phyloP scores from a whole-genome alignment of 1,140 invertebrate species.

The Babylonia areolata region DNA sequence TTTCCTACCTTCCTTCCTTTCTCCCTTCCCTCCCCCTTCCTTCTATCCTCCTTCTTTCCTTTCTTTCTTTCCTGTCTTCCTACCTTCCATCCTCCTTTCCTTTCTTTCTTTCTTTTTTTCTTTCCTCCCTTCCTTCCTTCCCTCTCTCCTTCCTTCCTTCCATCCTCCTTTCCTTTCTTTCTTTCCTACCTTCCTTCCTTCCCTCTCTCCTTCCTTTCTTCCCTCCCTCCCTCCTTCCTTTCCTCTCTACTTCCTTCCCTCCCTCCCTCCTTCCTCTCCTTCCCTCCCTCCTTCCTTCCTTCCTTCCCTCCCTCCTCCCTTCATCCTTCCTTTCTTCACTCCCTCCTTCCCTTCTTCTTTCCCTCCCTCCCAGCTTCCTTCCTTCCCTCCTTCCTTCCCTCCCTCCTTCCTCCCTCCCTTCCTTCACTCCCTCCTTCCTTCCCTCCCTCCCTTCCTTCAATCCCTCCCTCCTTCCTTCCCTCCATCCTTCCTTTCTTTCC shows the following conservation, averaged over 20 bases:
- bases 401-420: not conserved
- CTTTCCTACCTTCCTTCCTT: not conserved
- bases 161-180: not conserved
- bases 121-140: not conserved
- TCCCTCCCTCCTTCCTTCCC: too few relatives aligned
- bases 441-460: too few relatives aligned
- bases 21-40: not conserved
- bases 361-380: not conserved
- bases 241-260: not conserved
- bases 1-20: not conserved
- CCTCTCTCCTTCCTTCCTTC: not conserved
- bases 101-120: not conserved
- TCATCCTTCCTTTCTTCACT: not conserved
- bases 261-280: not conserved
- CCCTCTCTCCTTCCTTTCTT: not conserved
- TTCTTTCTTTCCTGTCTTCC: not conserved
- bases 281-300: not conserved
- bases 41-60: not conserved
- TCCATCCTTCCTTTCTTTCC: too few relatives aligned
- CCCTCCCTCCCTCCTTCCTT: not conserved
- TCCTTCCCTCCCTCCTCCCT: not conserved
- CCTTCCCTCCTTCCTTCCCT: not conserved
- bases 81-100: not conserved
- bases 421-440: too few relatives aligned
- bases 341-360: not conserved